Conservation (phyloP, 2,888 invertebrate species). For the Spatulosminthurus flaviceps region DNA sequence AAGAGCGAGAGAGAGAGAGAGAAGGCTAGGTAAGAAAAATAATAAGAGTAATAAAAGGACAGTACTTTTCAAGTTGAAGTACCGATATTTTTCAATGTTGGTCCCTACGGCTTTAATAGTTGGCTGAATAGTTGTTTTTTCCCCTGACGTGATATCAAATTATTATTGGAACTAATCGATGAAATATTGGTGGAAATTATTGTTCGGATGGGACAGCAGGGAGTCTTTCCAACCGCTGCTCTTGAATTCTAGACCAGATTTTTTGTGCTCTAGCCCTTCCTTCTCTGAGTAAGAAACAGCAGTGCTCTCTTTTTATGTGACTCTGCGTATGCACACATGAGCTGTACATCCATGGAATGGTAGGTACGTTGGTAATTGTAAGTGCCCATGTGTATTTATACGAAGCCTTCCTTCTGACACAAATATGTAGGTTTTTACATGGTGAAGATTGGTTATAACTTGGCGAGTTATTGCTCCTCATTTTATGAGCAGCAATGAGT, state of each 20-base stretch:
- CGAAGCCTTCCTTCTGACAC: too few species aligned
- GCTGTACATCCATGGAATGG: too few species aligned
- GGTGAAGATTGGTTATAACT: too few species aligned
- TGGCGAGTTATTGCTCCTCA: background rate
- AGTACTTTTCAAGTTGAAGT: background rate
- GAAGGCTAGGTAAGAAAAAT: too few species aligned
- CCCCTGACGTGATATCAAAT: slow-evolving; percentile 48
- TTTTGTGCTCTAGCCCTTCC: background rate
- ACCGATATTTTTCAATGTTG: slow-evolving; percentile 10
- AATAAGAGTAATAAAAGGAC: too few species aligned
- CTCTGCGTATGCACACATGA: too few species aligned
- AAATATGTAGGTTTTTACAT: too few species aligned
- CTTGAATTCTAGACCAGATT: slow-evolving; percentile 13
- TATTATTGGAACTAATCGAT: slow-evolving; percentile 64
- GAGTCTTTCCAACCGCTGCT: slow-evolving; percentile 48
- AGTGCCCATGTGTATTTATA: too few species aligned
- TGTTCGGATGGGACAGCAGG: slow-evolving; percentile 61
- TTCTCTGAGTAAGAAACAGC: background rate
- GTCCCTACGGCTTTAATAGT: slow-evolving; percentile 18
- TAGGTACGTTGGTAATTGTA: too few species aligned
- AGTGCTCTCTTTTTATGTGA: slow-evolving; percentile 16
- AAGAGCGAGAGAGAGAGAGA: too few species aligned
- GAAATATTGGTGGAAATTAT: slow-evolving; percentile 64
- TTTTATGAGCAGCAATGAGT: background rate
- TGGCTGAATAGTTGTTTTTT: slow-evolving; percentile 35